Evolutionary conservation across 2,797 vertebrate genomes (phyloP), one percentile per base, ranked within the genome.

Genomic region (Gadopsis marmoratus): DNA sequence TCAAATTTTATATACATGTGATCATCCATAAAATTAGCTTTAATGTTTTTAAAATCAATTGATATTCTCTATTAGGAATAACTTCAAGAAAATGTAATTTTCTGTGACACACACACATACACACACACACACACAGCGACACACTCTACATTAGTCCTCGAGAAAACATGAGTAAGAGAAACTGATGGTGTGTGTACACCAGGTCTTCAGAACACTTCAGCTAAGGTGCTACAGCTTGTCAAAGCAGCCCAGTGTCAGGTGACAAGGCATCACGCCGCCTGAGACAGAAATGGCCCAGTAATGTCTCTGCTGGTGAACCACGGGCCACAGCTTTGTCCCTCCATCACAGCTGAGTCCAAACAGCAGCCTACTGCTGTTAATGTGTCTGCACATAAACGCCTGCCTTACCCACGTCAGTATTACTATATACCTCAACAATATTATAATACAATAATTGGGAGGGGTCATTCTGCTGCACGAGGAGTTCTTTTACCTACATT

Each of bases 231-330:
- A 86, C 93, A 90, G 94, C 95, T 95, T 92, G 96, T 97, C 97
- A 96, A 92, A 93, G 95, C 90, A 89, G 87, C 77, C 92, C 84
- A 94, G 93, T 77, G 80, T 95, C 90, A 91, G 86, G 86, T 95
- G 96, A 95, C 95, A 92, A 93, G 92, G 90, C 93, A 94, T 94
- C 94, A 93, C 93, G 81, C 93, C 88, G 86, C 90, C 94, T 94
- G 92, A 93, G 94, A 95, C 94, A 95, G 94, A 92, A 95, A 95
- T 95, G 95, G 93, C 96, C 97, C 96, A 95, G 95, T 97, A 96
- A 97, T 91, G 96, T 96, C 96, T 95, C 83, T 82, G 95, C 94
- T 91, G 92, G 94, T 87, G 95, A 97, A 96, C 95, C 94, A 93
- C 94, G 94, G 95, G 95, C 96, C 95, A 50, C 84, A 91, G 91